A percentile compares a stretch with the other conserved stretches of the same genome.
phyloP scores from a whole-genome alignment of 2,113 vertebrate genomes.

The Eptesicus fuscus region DNA sequence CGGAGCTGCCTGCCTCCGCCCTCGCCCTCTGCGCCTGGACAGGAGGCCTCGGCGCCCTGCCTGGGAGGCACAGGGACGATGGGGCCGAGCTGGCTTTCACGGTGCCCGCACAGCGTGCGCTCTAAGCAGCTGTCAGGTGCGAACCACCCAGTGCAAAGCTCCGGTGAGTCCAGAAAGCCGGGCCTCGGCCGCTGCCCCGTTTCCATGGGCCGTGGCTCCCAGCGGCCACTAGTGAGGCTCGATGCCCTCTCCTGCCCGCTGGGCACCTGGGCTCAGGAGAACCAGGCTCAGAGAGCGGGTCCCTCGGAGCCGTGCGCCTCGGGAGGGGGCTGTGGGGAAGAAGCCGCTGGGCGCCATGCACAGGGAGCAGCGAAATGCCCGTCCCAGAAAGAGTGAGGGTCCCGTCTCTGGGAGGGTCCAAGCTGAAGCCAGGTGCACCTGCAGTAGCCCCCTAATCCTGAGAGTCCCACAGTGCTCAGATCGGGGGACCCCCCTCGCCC shows the following conservation, averaged over 20 bases:
- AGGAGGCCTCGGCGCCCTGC: not conserved
- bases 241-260: not conserved
- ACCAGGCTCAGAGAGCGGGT: not conserved
- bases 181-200: accelerated
- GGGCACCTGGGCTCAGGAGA: not conserved
- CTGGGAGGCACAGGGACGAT: not conserved
- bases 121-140: constrained; percentile 39
- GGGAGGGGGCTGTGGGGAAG: not conserved
- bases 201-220: not conserved
- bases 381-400: not conserved
- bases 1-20: not conserved
- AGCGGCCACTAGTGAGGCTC: accelerated
- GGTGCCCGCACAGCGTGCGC: constrained; percentile 22
- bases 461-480: not conserved
- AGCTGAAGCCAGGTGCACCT: not conserved
- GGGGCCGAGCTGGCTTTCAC: not conserved
- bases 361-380: not conserved
- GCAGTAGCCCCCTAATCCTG: not conserved
- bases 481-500: accelerated
- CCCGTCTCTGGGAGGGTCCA: not conserved
- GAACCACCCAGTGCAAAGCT: not conserved
- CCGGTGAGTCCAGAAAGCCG: accelerated
- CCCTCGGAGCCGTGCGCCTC: accelerated
- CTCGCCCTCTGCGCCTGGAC: not conserved
- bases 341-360: accelerated